phyloP scores from a whole-genome alignment of 2,888 invertebrate genomes.

The Agonopterix subpropinquella region DNA sequence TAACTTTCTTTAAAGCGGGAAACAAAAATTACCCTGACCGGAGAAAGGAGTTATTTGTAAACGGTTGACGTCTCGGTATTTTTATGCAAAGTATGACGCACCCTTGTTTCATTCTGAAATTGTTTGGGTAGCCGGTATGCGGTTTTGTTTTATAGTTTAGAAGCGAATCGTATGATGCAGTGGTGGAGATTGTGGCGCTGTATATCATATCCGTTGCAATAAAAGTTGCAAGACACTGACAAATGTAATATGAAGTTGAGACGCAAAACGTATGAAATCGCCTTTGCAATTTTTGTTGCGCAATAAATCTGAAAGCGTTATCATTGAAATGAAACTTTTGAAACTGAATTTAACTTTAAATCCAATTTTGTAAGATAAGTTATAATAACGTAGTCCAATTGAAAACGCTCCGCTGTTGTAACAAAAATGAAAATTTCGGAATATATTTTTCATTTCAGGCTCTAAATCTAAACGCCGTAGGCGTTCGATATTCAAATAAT shows the following conservation, averaged over 20 bases:
- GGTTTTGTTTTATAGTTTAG: conserved; percentile 52
- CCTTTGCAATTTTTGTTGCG: conserved; percentile 32
- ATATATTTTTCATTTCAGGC: too few relatives aligned
- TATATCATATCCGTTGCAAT: conserved; percentile 60
- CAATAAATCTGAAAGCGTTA: too few relatives aligned
- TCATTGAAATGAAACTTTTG: background rate
- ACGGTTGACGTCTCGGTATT: conserved; percentile 66
- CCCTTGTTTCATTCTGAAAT: conserved; percentile 60
- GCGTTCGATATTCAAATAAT: too few relatives aligned
- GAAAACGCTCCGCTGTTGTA: background rate
- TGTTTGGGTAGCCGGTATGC: conserved; percentile 56
- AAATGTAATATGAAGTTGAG: conserved; percentile 57
- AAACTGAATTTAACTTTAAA: background rate
- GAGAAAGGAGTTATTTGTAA: conserved; percentile 67
- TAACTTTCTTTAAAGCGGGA: conserved; percentile 61
- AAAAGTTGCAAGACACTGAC: conserved; percentile 68
- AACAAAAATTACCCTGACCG: conserved; percentile 59
- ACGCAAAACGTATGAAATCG: conserved; percentile 44
- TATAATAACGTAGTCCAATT: background rate
- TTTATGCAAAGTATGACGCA: conserved; percentile 59
- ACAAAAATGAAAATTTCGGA: too few relatives aligned
- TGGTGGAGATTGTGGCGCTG: conserved; percentile 47
- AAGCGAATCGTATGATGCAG: conserved; percentile 29
- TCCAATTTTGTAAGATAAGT: background rate
- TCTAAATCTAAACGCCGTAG: too few relatives aligned